A percentile compares a stretch with the other conserved stretches of the same genome.
Conservation (phyloP, 2,797 vertebrate species). For the Lophotriccus pileatus region DNA sequence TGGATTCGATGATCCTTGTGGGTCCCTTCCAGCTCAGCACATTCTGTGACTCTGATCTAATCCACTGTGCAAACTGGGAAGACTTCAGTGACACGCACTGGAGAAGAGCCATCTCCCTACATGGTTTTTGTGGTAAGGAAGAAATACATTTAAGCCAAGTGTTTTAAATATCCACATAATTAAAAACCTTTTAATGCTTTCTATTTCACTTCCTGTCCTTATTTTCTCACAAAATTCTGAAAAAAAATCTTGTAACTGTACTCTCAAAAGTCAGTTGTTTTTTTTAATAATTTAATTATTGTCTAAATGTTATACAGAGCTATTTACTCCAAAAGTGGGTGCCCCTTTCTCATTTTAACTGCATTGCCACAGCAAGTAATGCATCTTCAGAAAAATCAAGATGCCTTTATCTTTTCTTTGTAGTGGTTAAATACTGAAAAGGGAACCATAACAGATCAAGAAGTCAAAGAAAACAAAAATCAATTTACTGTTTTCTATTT, state of each 20-base stretch:
- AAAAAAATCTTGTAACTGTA: background rate
- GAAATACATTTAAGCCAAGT: background rate
- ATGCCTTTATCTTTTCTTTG: background rate
- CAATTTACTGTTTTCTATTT: conserved; percentile 12
- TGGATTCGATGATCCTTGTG: too few relatives aligned
- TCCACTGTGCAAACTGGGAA: background rate
- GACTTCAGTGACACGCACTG: too few relatives aligned
- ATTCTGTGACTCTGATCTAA: background rate
- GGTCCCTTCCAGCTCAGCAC: too few relatives aligned
- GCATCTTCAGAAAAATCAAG: background rate
- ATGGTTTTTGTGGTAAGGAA: background rate
- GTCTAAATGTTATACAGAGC: background rate
- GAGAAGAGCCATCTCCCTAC: background rate
- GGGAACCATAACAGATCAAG: background rate
- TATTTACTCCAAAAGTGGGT: background rate
- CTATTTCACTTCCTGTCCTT: background rate
- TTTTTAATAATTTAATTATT: background rate
- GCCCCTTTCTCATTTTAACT: background rate
- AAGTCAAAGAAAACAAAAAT: background rate
- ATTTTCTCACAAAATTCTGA: background rate
- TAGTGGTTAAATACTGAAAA: background rate
- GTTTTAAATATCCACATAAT: background rate
- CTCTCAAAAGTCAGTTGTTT: background rate
- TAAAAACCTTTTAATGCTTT: background rate
- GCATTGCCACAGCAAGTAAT: background rate